Conservation (phyloP, 2,113 vertebrate genomes). For the Pituophis catenifer region DNA sequence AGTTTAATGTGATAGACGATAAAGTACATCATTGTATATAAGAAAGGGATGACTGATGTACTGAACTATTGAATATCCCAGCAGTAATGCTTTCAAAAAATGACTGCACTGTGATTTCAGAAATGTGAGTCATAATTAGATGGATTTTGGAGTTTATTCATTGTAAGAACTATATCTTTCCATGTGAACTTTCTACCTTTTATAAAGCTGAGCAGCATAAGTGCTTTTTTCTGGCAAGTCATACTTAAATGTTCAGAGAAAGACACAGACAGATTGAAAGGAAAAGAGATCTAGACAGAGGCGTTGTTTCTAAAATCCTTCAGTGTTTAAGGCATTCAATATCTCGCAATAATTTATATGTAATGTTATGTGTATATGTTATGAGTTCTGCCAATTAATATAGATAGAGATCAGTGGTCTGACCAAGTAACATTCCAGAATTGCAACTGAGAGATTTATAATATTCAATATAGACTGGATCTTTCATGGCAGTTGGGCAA, state of each 20-base stretch:
- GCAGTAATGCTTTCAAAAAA: background rate
- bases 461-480: background rate
- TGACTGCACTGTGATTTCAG: background rate
- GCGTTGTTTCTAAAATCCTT: background rate
- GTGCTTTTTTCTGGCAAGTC: background rate
- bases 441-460: background rate
- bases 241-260: background rate
- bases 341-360: background rate
- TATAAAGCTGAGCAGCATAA: background rate
- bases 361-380: background rate
- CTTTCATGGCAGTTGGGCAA: background rate
- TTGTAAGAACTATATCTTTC: background rate
- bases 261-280: background rate
- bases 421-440: background rate
- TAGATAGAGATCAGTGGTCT: background rate
- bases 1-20: background rate
- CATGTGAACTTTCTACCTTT: slow-evolving; percentile 18
- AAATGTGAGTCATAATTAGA: background rate
- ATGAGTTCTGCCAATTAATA: background rate
- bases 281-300: background rate
- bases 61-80: background rate
- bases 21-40: background rate
- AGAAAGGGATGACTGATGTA: background rate
- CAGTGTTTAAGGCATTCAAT: background rate
- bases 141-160: background rate